Conservation (phyloP, 2,888 invertebrate species). For the Nineta flava region DNA sequence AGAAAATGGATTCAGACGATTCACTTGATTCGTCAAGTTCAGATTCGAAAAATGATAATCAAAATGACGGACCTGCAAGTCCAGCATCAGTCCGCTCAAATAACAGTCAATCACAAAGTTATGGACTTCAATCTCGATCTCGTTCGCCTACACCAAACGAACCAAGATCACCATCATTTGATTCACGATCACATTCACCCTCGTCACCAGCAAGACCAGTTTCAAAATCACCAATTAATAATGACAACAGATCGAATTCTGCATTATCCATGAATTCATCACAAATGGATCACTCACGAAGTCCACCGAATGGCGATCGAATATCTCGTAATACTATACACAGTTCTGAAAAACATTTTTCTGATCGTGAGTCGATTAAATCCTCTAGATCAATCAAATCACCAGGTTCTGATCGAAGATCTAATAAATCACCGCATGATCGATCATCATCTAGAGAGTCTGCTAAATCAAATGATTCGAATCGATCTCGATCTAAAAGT, state of each 20-base stretch:
- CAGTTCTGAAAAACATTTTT: neutral
- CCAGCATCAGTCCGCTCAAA: conserved; percentile 9
- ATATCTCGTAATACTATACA: neutral
- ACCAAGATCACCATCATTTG: conserved; percentile 10
- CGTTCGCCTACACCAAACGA: conserved; percentile 11
- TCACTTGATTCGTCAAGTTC: conserved; percentile 33
- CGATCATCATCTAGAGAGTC: neutral
- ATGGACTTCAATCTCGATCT: conserved; percentile 1
- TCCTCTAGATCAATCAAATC: conserved; percentile 1
- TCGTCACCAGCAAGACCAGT: conserved; percentile 8
- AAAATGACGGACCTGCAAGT: conserved; percentile 13
- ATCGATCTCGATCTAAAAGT: neutral
- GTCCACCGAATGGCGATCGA: neutral
- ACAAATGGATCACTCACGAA: neutral
- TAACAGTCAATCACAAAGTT: conserved; percentile 5
- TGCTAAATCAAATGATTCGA: neutral
- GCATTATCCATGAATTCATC: neutral
- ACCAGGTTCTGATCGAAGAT: conserved; percentile 1
- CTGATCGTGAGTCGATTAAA: conserved; percentile 2
- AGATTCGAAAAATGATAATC: conserved; percentile 20
- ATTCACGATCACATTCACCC: conserved; percentile 1
- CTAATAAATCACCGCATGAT: neutral
- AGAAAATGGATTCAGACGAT: conserved; percentile 41
- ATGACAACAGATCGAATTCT: neutral
- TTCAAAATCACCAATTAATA: neutral